A percentile compares a stretch with the other conserved stretches of the same genome.
Evolutionary conservation across 1,140 invertebrate genomes (phyloP).

Genomic region (Lucilia cuprina): DNA sequence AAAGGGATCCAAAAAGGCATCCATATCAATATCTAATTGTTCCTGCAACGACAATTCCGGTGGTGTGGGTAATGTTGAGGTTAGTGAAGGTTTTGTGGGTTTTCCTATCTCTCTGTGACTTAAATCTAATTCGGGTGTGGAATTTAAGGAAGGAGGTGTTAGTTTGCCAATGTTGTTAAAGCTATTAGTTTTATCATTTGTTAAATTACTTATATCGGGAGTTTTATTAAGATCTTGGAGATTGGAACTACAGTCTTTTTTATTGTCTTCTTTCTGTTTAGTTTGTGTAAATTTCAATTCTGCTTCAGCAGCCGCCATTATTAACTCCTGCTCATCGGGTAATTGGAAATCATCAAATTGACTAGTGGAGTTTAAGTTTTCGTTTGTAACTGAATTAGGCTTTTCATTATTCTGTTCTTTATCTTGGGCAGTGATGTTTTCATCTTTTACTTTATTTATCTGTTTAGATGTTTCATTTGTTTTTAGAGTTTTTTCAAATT

Average conservation of each 20-base stretch:
- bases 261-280: background rate
- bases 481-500: no score
- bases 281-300: conserved; percentile 5
- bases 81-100: background rate
- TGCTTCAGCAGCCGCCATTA: background rate
- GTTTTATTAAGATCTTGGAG: background rate
- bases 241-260: background rate
- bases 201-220: background rate
- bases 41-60: conserved; percentile 24
- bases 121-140: background rate
- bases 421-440: background rate
- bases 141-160: background rate
- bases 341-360: background rate
- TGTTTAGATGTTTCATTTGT: background rate
- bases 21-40: conserved; percentile 47
- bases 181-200: background rate
- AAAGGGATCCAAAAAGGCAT: conserved; percentile 52
- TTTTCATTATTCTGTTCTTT: background rate
- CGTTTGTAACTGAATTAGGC: background rate
- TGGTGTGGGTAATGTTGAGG: background rate
- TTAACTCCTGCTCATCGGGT: background rate
- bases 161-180: background rate
- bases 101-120: background rate
- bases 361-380: background rate
- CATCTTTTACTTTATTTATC: background rate